Conservation (phyloP, 2,113 vertebrate genomes). For the Callipepla californica region DNA sequence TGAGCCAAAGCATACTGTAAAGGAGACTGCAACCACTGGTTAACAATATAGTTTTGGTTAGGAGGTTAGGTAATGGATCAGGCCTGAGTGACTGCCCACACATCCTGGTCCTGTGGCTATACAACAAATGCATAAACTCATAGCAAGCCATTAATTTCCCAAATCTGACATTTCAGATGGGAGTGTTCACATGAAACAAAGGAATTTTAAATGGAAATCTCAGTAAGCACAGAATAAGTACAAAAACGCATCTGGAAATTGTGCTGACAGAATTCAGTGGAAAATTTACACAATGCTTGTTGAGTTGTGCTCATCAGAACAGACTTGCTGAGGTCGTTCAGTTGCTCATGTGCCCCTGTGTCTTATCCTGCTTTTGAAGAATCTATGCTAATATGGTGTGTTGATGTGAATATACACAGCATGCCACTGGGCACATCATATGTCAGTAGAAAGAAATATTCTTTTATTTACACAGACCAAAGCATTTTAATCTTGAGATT, state of each 20-base stretch:
- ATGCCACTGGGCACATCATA: background rate
- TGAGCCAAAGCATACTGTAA: background rate
- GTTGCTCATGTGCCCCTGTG: background rate
- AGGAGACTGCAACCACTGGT: rapidly evolving
- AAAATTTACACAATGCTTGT: background rate
- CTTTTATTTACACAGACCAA: background rate
- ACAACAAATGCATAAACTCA: background rate
- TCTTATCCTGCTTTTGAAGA: background rate
- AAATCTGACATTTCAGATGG: background rate
- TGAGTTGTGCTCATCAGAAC: background rate
- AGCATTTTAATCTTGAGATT: background rate
- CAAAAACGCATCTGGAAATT: background rate
- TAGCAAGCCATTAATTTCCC: background rate
- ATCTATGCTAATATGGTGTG: background rate
- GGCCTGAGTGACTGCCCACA: background rate
- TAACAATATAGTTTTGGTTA: background rate
- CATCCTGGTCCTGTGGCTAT: background rate
- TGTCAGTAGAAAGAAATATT: background rate
- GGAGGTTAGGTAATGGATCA: too few relatives aligned
- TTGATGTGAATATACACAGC: background rate
- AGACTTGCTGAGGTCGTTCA: background rate
- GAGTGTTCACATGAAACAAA: background rate
- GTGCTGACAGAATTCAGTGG: background rate
- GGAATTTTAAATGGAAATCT: background rate
- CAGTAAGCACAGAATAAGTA: background rate